These are phyloP conservation scores for Ladona fulva DNA, from an alignment of 1,140 invertebrate species.

Conservation along the genomic window DNA sequence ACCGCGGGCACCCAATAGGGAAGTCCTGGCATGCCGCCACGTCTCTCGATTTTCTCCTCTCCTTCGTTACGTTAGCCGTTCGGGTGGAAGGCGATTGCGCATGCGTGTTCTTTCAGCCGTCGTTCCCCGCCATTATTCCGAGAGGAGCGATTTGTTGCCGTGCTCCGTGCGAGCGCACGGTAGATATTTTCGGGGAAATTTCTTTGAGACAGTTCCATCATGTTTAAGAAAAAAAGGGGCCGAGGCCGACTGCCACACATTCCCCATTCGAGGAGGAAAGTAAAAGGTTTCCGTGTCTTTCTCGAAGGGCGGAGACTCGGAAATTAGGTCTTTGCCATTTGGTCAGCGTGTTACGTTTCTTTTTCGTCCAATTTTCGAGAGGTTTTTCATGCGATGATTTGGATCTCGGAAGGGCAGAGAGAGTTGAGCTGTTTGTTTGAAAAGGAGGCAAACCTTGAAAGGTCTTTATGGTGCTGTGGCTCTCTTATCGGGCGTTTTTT, in stretches of 20 bases:
- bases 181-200: not conserved
- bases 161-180: not conserved
- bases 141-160: conserved; percentile 4
- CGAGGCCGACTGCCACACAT: not conserved
- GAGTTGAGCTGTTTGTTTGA: no score
- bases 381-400: no score
- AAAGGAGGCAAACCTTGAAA: no score
- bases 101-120: not conserved
- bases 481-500: no score
- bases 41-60: no score
- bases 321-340: not conserved
- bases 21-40: no score
- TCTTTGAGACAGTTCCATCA: conserved; percentile 9
- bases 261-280: not conserved
- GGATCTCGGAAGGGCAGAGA: no score
- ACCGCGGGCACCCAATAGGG: no score
- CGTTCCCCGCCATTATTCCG: not conserved
- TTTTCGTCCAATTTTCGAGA: no score
- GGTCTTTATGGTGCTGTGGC: no score
- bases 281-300: not conserved
- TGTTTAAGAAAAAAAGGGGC: not conserved
- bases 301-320: not conserved
- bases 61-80: not conserved
- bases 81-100: not conserved
- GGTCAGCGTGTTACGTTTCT: not conserved